Evolutionary conservation across 1,140 invertebrate species (phyloP).

Genomic region (Hestina assimilis): DNA sequence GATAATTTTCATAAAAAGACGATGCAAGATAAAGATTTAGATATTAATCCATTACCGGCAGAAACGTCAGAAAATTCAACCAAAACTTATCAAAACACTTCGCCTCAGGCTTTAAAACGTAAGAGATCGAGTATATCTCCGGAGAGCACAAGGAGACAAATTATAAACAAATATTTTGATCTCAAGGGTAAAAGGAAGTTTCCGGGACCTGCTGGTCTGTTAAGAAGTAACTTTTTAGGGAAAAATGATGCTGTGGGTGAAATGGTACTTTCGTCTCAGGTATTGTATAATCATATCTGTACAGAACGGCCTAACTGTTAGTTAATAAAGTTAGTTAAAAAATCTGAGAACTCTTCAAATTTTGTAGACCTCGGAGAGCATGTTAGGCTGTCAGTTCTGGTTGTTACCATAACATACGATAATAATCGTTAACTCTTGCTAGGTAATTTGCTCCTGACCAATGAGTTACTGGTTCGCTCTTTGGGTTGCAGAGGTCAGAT

Average conservation of each 20-base stretch:
- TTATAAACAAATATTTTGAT: conserved; percentile 65
- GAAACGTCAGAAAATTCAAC: background rate
- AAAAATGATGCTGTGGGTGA: conserved; percentile 54
- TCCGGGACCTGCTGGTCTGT: conserved; percentile 64
- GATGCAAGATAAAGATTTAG: background rate
- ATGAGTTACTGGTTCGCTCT: too few species aligned
- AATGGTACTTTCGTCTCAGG: conserved; percentile 64
- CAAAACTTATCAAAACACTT: background rate
- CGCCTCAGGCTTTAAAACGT: background rate
- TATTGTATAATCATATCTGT: conserved; percentile 30
- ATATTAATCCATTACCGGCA: background rate
- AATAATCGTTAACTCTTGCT: too few species aligned
- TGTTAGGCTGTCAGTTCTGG: background rate
- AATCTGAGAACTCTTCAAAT: too few species aligned
- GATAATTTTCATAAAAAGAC: background rate
- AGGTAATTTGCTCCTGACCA: too few species aligned
- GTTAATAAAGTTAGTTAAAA: too few species aligned
- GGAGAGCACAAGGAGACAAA: conserved; percentile 58
- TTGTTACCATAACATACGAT: background rate
- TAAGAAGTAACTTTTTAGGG: conserved; percentile 48
- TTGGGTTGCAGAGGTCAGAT: too few species aligned
- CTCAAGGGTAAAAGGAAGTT: conserved; percentile 66
- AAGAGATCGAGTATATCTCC: conserved; percentile 20
- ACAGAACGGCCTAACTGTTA: too few species aligned
- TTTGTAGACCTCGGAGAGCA: too few species aligned